Evolutionary conservation across 2,113 vertebrate genomes (phyloP).

Genomic region (Caranx ignobilis): DNA sequence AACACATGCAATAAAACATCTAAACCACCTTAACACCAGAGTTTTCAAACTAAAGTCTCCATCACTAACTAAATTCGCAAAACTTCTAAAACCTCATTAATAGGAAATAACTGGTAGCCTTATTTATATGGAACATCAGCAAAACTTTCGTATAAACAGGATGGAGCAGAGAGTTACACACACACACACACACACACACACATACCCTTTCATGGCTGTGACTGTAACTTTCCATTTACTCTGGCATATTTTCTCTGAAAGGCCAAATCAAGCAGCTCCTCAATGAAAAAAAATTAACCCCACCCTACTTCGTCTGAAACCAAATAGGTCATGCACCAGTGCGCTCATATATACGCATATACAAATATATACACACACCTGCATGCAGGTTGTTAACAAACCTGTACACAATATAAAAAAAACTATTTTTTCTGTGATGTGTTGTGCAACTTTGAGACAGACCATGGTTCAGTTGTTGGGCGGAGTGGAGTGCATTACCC

Average conservation of each 20-base stretch:
- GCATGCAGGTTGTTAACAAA: not conserved
- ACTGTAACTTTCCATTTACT: conserved; percentile 25
- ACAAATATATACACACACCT: not conserved
- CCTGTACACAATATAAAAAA: not conserved
- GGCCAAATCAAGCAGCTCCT: not conserved
- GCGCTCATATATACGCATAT: not conserved
- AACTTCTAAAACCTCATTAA: not conserved
- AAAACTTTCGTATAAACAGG: not conserved
- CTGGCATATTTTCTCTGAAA: not conserved
- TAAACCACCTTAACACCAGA: too few relatives aligned
- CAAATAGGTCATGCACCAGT: not conserved
- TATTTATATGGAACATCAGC: not conserved
- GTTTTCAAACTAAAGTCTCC: not conserved
- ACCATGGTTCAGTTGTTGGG: conserved; percentile 12
- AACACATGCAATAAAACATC: too few relatives aligned
- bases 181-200: not conserved
- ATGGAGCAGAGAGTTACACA: not conserved
- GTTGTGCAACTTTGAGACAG: not conserved
- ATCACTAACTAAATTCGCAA: not conserved
- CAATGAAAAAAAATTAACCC: not conserved
- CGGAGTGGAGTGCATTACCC: conserved; percentile 35
- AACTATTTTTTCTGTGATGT: not conserved
- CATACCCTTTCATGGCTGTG: not conserved
- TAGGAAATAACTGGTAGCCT: too few relatives aligned
- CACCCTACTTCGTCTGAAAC: not conserved